Conservation (phyloP, 2,888 invertebrate genomes). For the Dynastes maya region DNA sequence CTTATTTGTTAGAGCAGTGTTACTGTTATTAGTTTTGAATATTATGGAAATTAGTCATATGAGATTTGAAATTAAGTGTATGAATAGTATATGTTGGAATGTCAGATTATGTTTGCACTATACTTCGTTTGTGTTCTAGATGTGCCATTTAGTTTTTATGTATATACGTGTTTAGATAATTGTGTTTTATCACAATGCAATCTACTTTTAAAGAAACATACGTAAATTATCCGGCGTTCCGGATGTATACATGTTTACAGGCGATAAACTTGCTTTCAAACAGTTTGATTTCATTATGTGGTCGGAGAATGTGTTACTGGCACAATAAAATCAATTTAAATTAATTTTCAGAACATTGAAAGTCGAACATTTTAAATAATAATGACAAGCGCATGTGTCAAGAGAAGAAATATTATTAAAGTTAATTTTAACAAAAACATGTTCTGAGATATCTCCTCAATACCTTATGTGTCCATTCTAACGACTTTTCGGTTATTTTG, state of each 20-base stretch:
- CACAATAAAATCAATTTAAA: too few species aligned
- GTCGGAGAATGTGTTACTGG: background rate
- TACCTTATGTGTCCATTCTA: too few species aligned
- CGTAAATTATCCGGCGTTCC: conserved; percentile 19
- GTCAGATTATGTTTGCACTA: background rate
- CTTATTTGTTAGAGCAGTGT: too few species aligned
- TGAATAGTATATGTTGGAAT: conserved; percentile 6
- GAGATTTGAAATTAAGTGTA: background rate
- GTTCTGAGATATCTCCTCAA: too few species aligned
- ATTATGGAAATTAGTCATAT: too few species aligned
- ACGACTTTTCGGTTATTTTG: too few species aligned
- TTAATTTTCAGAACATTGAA: too few species aligned
- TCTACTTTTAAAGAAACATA: conserved; percentile 14
- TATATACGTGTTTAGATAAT: conserved; percentile 1
- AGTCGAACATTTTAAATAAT: too few species aligned
- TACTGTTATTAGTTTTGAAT: too few species aligned
- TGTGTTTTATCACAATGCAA: conserved; percentile 22
- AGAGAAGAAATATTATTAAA: too few species aligned
- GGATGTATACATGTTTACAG: conserved; percentile 10
- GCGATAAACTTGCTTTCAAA: conserved; percentile 22
- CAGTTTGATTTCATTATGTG: background rate
- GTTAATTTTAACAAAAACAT: too few species aligned
- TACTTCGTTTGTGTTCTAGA: background rate
- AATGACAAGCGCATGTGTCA: too few species aligned
- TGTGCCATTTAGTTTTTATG: background rate